Conservation (phyloP, 1,140 invertebrate genomes). For the Phenacoccus solenopsis region DNA sequence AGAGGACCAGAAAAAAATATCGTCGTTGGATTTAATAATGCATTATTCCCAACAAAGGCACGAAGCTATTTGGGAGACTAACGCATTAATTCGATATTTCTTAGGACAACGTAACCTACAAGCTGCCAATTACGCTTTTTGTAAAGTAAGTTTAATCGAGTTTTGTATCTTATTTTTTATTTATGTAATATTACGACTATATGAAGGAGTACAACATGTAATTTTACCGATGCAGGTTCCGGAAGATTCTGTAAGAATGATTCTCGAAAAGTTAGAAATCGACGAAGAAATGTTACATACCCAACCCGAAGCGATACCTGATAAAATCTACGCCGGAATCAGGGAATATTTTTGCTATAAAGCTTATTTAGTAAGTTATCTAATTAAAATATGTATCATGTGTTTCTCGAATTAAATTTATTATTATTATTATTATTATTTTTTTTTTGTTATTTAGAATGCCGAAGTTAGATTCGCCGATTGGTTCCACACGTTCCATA, state of each 20-base stretch:
- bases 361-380: conserved; percentile 44
- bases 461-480: conserved; percentile 75
- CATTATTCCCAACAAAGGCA: conserved; percentile 62
- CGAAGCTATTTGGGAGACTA: conserved; percentile 72
- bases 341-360: conserved; percentile 65
- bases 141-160: conserved; percentile 45
- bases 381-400: neutral
- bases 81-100: conserved; percentile 77
- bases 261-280: conserved; percentile 41
- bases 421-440: conserved; percentile 18
- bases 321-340: conserved; percentile 37
- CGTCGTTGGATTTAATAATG: conserved; percentile 75
- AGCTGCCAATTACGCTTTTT: conserved; percentile 52
- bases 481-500: conserved; percentile 75
- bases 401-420: no score
- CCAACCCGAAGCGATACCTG: conserved; percentile 20
- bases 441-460: no score
- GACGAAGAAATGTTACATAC: conserved; percentile 35
- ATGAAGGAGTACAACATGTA: no score
- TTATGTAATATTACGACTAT: no score
- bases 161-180: no score
- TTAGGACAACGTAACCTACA: conserved; percentile 50
- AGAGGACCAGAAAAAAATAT: conserved; percentile 59
- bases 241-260: conserved; percentile 45
- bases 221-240: conserved; percentile 44